Conservation (phyloP, 2,797 vertebrate genomes). For the Crenichthys baileyi region DNA sequence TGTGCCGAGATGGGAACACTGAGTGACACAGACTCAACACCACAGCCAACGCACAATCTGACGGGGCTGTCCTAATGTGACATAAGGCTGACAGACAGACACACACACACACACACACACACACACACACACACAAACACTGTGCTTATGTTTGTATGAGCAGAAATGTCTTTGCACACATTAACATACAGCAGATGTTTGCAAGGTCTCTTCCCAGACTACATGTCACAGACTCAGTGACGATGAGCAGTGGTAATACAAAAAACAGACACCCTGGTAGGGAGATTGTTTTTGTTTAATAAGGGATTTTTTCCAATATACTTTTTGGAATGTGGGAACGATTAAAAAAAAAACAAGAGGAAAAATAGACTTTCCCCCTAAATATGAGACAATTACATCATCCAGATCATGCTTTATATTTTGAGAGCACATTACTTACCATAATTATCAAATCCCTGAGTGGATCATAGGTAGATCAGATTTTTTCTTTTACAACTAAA, state of each 20-base stretch:
- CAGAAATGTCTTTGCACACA: not conserved
- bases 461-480: not conserved
- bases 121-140: constrained; percentile 5
- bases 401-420: not conserved
- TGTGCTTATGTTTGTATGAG: constrained; percentile 3
- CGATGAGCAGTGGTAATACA: no score
- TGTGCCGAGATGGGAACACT: constrained; percentile 55
- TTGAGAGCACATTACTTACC: not conserved
- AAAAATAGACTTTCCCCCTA: not conserved
- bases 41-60: constrained; percentile 34
- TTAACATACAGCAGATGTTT: not conserved
- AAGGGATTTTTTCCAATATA: not conserved
- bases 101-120: constrained; percentile 8
- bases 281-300: not conserved
- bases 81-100: constrained; percentile 8
- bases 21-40: constrained; percentile 49
- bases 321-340: not conserved
- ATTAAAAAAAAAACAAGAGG: not conserved
- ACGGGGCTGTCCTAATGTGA: constrained; percentile 43
- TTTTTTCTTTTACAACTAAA: not conserved
- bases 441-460: not conserved
- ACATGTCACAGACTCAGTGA: not conserved
- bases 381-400: not conserved
- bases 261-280: not conserved
- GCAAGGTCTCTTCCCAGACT: not conserved